These are phyloP conservation scores for Toxotes chatareus DNA, from an alignment of 2,113 vertebrate species.

Conservation along the genomic window DNA sequence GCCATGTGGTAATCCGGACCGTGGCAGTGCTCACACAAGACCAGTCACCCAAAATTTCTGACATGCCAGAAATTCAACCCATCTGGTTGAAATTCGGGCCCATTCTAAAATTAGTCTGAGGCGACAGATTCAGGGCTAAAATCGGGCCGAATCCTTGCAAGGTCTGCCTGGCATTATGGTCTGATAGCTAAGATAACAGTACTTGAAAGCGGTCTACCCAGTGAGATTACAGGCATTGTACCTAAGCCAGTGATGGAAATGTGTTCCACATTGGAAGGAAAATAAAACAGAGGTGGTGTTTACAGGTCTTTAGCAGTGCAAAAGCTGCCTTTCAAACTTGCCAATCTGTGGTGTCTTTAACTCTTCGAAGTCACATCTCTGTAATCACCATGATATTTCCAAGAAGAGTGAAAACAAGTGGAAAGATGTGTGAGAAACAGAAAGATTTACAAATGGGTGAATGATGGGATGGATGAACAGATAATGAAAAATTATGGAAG, in stretches of 20 bases:
- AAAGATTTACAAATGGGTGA: neutral
- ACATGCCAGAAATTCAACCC: neutral
- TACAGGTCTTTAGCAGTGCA: neutral
- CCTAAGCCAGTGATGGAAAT: neutral
- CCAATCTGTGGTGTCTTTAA: too few species aligned
- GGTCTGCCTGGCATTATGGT: too few species aligned
- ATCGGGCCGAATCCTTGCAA: too few species aligned
- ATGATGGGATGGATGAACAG: neutral
- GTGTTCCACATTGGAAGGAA: constrained; percentile 3
- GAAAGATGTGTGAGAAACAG: neutral
- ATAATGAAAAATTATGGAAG: neutral
- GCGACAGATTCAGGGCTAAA: too few species aligned
- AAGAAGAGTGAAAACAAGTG: neutral
- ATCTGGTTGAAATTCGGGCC: neutral
- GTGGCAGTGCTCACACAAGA: neutral
- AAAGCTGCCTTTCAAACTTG: neutral
- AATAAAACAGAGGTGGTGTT: constrained; percentile 6
- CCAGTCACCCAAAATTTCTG: too few species aligned
- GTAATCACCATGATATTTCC: neutral
- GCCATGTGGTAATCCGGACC: neutral
- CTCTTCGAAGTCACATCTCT: too few species aligned
- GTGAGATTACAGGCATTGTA: neutral
- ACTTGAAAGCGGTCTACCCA: neutral
- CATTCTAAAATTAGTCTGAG: neutral
- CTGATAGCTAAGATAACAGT: neutral